These are phyloP conservation scores for Anhinga anhinga DNA, from an alignment of 2,113 vertebrate species.

Conservation along the genomic window DNA sequence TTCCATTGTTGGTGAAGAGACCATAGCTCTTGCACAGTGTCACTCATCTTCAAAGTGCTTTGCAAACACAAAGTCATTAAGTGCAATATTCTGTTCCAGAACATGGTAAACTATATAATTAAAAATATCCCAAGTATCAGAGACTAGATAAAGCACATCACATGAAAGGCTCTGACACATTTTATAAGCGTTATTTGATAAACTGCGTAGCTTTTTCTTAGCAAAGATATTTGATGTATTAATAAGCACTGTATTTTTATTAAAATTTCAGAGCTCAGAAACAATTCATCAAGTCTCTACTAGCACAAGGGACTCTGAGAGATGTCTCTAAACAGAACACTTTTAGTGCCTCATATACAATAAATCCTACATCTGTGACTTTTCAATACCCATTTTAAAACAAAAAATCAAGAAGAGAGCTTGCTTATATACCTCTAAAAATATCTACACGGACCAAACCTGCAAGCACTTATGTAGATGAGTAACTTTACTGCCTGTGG, in stretches of 20 bases:
- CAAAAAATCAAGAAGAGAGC: not conserved
- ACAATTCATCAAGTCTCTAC: not conserved
- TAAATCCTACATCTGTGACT: not conserved
- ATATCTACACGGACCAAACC: not conserved
- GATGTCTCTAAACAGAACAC: not conserved
- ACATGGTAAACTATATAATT: not conserved
- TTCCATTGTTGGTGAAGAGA: not conserved
- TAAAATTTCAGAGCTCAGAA: not conserved
- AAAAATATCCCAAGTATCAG: not conserved
- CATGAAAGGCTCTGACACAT: not conserved
- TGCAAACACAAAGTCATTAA: constrained; percentile 9
- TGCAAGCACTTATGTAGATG: constrained; percentile 63
- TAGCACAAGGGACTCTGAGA: not conserved
- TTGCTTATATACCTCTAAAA: not conserved
- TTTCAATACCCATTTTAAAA: constrained; percentile 2
- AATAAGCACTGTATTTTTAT: not conserved
- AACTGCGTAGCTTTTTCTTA: constrained; percentile 2
- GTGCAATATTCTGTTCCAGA: not conserved
- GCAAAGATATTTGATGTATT: not conserved
- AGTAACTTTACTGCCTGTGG: constrained; percentile 62
- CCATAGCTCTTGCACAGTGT: not conserved
- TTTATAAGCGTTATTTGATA: not conserved
- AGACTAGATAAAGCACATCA: not conserved
- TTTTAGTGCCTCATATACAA: not conserved
- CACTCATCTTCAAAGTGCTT: constrained; percentile 3